Conservation (phyloP, 2,888 invertebrate genomes). For the Tineola bisselliella region DNA sequence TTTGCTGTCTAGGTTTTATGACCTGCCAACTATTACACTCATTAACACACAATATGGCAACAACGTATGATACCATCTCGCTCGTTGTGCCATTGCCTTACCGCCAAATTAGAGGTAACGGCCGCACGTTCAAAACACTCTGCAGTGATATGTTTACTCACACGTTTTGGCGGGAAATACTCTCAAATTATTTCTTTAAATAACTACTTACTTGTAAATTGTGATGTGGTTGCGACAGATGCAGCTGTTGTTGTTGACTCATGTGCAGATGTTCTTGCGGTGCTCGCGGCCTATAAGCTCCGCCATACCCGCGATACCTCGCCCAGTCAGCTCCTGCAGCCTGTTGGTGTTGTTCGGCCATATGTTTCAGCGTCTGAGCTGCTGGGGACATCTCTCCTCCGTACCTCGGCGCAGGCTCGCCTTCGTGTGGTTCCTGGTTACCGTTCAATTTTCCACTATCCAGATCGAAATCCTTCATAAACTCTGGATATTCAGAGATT, state of each 20-base stretch:
- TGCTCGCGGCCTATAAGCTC: slow-evolving; percentile 59
- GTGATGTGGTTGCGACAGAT: slow-evolving; percentile 83
- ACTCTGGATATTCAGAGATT: slow-evolving; percentile 84
- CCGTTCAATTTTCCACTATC: slow-evolving; percentile 50
- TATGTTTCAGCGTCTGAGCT: slow-evolving; percentile 94
- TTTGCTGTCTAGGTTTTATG: slow-evolving; percentile 25
- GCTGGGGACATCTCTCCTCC: slow-evolving; percentile 86
- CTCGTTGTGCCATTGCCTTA: background rate
- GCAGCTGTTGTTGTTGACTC: slow-evolving; percentile 88
- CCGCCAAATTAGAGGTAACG: background rate
- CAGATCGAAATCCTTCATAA: slow-evolving; percentile 84
- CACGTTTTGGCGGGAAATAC: background rate
- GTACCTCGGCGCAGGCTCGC: slow-evolving; percentile 59
- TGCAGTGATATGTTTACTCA: no score
- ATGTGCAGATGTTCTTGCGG: slow-evolving; percentile 73
- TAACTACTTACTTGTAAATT: slow-evolving; percentile 75
- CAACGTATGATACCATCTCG: background rate
- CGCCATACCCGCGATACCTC: slow-evolving; percentile 67
- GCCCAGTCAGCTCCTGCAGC: slow-evolving; percentile 67
- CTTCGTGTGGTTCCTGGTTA: slow-evolving; percentile 55
- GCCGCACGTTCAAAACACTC: background rate
- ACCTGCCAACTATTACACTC: slow-evolving; percentile 20
- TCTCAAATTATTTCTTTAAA: background rate
- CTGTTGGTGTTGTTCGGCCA: slow-evolving; percentile 97
- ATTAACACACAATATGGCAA: background rate